These are phyloP conservation scores for Callipepla squamata DNA, from an alignment of 2,113 vertebrate genomes.

Conservation along the genomic window DNA sequence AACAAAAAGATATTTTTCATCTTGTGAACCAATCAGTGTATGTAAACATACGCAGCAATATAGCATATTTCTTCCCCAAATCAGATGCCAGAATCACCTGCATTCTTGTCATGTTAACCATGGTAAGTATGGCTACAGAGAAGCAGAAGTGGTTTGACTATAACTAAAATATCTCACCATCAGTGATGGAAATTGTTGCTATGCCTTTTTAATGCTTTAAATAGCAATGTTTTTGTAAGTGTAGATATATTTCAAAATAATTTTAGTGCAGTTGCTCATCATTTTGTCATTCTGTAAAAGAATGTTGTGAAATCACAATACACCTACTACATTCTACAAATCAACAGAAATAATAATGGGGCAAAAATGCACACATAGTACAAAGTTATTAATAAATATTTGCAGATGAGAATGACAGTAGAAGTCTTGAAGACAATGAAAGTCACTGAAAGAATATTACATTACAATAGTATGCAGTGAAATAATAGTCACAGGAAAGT, in stretches of 20 bases:
- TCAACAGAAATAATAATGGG: neutral
- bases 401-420: no score
- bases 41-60: neutral
- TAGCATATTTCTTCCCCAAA: neutral
- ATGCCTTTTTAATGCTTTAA: neutral
- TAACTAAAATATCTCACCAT: neutral
- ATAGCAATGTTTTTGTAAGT: neutral
- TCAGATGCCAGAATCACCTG: neutral
- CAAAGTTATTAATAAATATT: no score
- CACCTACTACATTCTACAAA: neutral
- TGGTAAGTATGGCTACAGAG: neutral
- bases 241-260: neutral
- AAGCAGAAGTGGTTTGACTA: neutral
- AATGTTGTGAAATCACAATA: neutral
- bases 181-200: neutral
- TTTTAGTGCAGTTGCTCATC: neutral
- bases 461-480: neutral
- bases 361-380: neutral
- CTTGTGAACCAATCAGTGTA: neutral
- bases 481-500: neutral
- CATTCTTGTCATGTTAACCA: neutral
- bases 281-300: neutral
- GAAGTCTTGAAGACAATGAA: no score
- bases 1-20: neutral
- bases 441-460: no score